Percentiles rank a stretch among this genome's conserved stretches.
Evolutionary conservation across 2,797 vertebrate species (phyloP).

Genomic region (Euthynnus affinis): DNA sequence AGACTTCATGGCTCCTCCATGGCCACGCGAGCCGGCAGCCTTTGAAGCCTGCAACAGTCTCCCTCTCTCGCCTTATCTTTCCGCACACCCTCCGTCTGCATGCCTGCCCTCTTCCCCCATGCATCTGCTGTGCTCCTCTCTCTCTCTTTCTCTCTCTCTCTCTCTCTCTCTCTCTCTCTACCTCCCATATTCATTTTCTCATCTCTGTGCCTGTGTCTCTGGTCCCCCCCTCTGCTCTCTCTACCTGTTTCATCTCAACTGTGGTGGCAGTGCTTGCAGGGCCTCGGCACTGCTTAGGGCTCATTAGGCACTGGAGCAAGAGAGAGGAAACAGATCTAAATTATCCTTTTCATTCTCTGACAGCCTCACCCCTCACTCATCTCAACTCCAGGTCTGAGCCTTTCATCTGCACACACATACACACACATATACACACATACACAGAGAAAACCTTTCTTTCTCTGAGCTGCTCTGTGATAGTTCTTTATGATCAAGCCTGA

Average conservation of each 20-base stretch:
- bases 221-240: conserved; percentile 21
- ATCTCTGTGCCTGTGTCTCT: conserved; percentile 54
- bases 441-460: conserved; percentile 36
- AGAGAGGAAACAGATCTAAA: conserved; percentile 83
- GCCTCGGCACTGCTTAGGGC: conserved; percentile 81
- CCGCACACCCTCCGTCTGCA: conserved; percentile 66
- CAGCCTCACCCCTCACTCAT: conserved; percentile 77
- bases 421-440: conserved; percentile 3
- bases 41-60: conserved; percentile 80
- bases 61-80: conserved; percentile 75
- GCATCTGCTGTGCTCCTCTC: conserved; percentile 66
- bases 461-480: conserved; percentile 68
- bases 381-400: conserved; percentile 68
- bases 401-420: conserved; percentile 73
- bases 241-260: conserved; percentile 82
- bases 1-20: conserved; percentile 78
- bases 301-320: conserved; percentile 79
- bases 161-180: conserved; percentile 48
- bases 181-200: conserved; percentile 58
- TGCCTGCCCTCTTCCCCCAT: conserved; percentile 56
- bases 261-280: conserved; percentile 70
- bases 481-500: conserved; percentile 79
- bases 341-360: conserved; percentile 82
- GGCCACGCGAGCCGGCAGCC: conserved; percentile 68
- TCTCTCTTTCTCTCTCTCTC: conserved; percentile 40